These are phyloP conservation scores for Sepiola atlantica DNA, from an alignment of 2,888 invertebrate species.

Conservation along the genomic window DNA sequence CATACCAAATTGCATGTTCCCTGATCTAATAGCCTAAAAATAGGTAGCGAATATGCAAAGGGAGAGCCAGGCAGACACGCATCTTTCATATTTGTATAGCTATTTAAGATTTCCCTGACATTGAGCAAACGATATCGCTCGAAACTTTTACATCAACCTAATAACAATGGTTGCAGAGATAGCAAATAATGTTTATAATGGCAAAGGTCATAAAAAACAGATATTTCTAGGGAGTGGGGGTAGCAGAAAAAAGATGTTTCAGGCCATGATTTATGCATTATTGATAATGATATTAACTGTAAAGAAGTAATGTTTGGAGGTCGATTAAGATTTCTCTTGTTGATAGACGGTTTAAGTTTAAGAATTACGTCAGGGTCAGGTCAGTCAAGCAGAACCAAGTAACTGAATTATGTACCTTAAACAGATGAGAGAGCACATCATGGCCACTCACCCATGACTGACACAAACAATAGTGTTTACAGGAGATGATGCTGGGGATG, in stretches of 20 bases:
- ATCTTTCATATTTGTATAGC: no score
- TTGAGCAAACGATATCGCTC: neutral
- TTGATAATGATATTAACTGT: conserved; percentile 16
- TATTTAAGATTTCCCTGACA: no score
- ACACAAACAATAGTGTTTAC: neutral
- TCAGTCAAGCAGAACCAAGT: neutral
- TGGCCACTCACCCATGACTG: neutral
- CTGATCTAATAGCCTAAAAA: no score
- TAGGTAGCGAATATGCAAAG: no score
- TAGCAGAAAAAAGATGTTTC: neutral
- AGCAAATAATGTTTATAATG: neutral
- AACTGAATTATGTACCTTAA: conserved; percentile 20
- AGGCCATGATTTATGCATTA: neutral
- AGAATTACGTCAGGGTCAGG: neutral
- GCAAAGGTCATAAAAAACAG: neutral
- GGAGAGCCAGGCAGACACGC: no score
- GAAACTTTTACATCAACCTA: neutral
- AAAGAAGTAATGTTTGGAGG: neutral
- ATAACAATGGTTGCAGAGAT: neutral
- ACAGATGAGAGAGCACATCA: neutral
- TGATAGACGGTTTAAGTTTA: neutral
- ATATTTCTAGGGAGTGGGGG: neutral
- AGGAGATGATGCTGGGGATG: neutral
- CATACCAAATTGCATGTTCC: no score
- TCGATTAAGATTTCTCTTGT: neutral